These are phyloP conservation scores for Syrista parreyssii DNA, from an alignment of 2,888 invertebrate genomes.

Conservation along the genomic window DNA sequence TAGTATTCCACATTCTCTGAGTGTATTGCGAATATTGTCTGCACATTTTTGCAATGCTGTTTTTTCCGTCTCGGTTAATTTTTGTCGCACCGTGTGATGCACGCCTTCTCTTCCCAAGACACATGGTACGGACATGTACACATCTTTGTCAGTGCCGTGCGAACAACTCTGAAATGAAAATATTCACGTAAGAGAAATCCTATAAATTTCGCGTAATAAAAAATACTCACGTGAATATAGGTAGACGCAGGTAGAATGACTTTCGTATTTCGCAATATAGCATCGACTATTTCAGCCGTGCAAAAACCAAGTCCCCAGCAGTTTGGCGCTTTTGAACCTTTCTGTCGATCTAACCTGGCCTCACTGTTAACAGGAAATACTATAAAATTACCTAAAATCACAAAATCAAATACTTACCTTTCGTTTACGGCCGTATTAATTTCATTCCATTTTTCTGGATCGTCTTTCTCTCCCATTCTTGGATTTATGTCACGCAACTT, in stretches of 20 bases:
- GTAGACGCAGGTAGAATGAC: constrained; percentile 65
- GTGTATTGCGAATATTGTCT: constrained; percentile 49
- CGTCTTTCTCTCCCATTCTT: constrained; percentile 68
- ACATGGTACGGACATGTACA: constrained; percentile 72
- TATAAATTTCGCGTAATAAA: constrained; percentile 12
- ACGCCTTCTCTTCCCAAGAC: constrained; percentile 67
- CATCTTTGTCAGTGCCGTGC: constrained; percentile 71
- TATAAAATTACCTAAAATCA: not conserved
- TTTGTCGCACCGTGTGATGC: constrained; percentile 67
- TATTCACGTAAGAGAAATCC: not conserved
- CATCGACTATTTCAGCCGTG: constrained; percentile 62
- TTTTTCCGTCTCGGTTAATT: constrained; percentile 61
- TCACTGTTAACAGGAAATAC: constrained; percentile 27
- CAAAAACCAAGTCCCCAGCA: constrained; percentile 67
- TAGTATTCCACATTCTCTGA: constrained; percentile 55
- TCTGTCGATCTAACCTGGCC: constrained; percentile 40
- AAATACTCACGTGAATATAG: constrained; percentile 60
- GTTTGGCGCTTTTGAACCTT: constrained; percentile 52
- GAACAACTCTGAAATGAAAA: constrained; percentile 47
- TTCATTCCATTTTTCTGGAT: constrained; percentile 69
- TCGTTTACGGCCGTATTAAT: constrained; percentile 47
- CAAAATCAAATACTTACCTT: constrained; percentile 31
- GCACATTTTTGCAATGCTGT: constrained; percentile 51
- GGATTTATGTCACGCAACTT: constrained; percentile 70
- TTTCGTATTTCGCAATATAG: constrained; percentile 64